Conservation (phyloP, 1,140 invertebrate species). For the Oryzaephilus surinamensis region DNA sequence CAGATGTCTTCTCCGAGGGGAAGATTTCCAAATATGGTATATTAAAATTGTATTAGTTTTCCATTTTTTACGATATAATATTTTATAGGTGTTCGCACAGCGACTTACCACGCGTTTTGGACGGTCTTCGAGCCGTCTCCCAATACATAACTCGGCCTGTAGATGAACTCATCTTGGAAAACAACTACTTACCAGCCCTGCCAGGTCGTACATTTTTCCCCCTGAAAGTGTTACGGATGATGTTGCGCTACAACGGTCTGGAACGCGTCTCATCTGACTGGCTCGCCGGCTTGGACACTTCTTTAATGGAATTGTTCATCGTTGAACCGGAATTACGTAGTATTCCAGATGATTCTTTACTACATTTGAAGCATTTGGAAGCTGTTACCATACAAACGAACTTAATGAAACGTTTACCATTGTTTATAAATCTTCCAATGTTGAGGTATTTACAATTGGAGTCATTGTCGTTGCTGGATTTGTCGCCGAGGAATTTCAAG, state of each 20-base stretch:
- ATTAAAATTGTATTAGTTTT: slow-evolving; percentile 4
- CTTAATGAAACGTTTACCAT: slow-evolving; percentile 58
- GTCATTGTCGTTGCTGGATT: slow-evolving; percentile 53
- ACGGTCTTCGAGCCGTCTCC: slow-evolving; percentile 59
- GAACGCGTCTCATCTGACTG: slow-evolving; percentile 71
- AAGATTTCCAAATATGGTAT: slow-evolving; percentile 61
- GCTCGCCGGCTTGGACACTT: slow-evolving; percentile 64
- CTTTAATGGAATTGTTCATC: slow-evolving; percentile 68
- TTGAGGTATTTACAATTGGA: slow-evolving; percentile 58
- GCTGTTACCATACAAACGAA: slow-evolving; percentile 71
- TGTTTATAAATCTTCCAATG: slow-evolving; percentile 52
- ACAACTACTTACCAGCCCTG: slow-evolving; percentile 69
- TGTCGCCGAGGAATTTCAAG: slow-evolving; percentile 61
- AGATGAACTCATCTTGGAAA: slow-evolving; percentile 77
- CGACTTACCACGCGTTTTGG: slow-evolving; percentile 61
- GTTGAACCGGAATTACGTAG: slow-evolving; percentile 71
- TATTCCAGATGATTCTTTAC: slow-evolving; percentile 64
- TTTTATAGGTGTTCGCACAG: slow-evolving; percentile 75
- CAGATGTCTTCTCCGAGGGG: slow-evolving; percentile 50
- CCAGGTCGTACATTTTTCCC: slow-evolving; percentile 67
- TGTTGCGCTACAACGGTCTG: slow-evolving; percentile 72
- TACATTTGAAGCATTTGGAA: slow-evolving; percentile 62
- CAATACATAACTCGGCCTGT: slow-evolving; percentile 57
- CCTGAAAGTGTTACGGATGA: slow-evolving; percentile 62
- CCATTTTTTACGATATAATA: slow-evolving; percentile 8